Base-by-base conservation (phyloP, 2,888 invertebrate genomes). In the Thumatha senex region DNA sequence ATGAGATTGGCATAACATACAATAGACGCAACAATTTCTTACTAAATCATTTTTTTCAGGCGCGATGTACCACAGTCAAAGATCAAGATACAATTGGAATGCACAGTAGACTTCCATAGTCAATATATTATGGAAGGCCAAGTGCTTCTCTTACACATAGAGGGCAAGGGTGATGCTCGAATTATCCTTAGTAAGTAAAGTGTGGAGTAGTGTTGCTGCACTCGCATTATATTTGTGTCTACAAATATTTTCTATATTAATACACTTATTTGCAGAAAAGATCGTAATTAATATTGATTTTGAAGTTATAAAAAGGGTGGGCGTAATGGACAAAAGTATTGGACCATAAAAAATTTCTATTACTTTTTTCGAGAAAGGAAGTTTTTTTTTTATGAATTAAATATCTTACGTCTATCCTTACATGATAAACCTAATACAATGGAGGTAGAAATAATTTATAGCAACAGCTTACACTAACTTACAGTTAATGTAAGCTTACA, bases 91-190 rank as follows among this genome's bases (percentile, higher is more conserved):
- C 73, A 71, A 34, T 11, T 74, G 0, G 54, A 60, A 30, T 84
- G 84, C 49, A 61, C 54, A 5, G 69, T 77, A 0, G 67, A 72
- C 2, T 54, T 78, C 4, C 53, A 48, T 0, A 82, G 78, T 2
- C 58, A 73, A 7, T 86, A 85, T 49, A 74, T 75, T 1, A 76
- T 85, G 65, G 47, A 64, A 0, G 86, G 86, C 0, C 53, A 40
- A 0, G 15, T 86, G 0, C 56, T 79, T 0, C 1, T 81, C 4
- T 39, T 86, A 0, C 67, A 70, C 0, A 74, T 85, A 2, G 48
- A 69, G 56, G 83, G 83, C 33, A 71, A 78, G 0, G 84, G 82
- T 15, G 58, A 67, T n/a, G 56, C 63, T 1, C 70, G 65, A 12
- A 72, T 76, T 29, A 31, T 64, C 1, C 58, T 82, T 2, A 75